A percentile compares a stretch with the other conserved stretches of the same genome.
Conservation (phyloP, 1,140 invertebrate genomes). For the Drosophila bocki region DNA sequence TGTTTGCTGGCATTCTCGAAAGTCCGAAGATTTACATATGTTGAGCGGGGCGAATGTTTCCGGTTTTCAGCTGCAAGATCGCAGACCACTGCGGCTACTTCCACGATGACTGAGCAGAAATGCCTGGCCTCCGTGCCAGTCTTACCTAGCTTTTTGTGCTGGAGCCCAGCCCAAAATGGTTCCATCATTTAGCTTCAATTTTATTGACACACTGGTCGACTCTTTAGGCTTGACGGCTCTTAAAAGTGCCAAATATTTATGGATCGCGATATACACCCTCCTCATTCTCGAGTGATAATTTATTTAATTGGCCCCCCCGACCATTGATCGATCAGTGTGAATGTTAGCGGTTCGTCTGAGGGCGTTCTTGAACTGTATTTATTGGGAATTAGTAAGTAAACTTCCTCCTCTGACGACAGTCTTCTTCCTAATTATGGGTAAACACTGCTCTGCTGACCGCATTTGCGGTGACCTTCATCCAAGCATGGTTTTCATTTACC, state of each 20-base stretch:
- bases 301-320: slow-evolving; percentile 40
- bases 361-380: slow-evolving; percentile 21
- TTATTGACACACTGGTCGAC: slow-evolving; percentile 43
- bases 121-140: slow-evolving; percentile 29
- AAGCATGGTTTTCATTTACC: slow-evolving; percentile 30
- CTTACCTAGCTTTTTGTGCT: slow-evolving; percentile 13
- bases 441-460: slow-evolving; percentile 27
- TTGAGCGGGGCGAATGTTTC: slow-evolving; percentile 27
- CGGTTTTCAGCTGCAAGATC: slow-evolving; percentile 35
- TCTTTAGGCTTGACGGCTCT: slow-evolving; percentile 29
- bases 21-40: slow-evolving; percentile 33
- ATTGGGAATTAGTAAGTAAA: slow-evolving; percentile 7
- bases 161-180: slow-evolving; percentile 31
- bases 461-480: slow-evolving; percentile 24
- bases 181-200: slow-evolving; percentile 17
- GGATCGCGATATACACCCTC: slow-evolving; percentile 22
- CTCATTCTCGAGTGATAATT: slow-evolving; percentile 38
- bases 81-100: slow-evolving; percentile 4
- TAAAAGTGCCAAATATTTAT: slow-evolving; percentile 71
- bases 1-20: slow-evolving; percentile 29
- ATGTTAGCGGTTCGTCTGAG: slow-evolving; percentile 12
- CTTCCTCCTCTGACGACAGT: slow-evolving; percentile 21
- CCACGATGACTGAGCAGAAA: slow-evolving; percentile 31
- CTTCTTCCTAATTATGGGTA: slow-evolving; percentile 3
- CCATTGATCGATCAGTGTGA: slow-evolving; percentile 25